Percentiles rank a stretch among this genome's conserved stretches.
phyloP scores from a whole-genome alignment of 2,797 vertebrate species.

The Otus scops region DNA sequence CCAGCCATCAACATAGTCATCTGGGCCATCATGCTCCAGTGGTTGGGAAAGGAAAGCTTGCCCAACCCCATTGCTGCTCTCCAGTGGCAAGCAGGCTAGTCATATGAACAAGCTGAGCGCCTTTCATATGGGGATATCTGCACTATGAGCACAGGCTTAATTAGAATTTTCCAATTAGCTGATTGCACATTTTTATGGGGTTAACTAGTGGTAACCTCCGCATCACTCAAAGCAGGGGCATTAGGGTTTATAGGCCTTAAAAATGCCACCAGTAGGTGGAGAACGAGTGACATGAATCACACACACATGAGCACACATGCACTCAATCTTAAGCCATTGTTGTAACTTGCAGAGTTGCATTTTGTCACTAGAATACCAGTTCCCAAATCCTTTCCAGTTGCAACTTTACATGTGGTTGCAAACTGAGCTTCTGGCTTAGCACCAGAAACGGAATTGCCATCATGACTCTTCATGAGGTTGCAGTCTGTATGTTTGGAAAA shows the following conservation, averaged over 20 bases:
- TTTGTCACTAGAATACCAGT: neutral
- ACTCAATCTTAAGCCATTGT: neutral
- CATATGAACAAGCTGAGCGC: neutral
- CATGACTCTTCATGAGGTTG: neutral
- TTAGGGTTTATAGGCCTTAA: neutral
- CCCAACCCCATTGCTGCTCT: neutral
- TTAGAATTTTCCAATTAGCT: constrained; percentile 28
- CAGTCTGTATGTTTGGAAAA: neutral
- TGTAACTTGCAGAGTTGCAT: neutral
- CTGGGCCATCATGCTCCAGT: neutral
- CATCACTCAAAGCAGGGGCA: neutral
- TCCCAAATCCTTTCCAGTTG: neutral
- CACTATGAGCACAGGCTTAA: neutral
- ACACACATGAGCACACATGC: neutral
- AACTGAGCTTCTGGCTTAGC: neutral
- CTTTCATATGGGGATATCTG: neutral
- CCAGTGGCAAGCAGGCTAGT: neutral
- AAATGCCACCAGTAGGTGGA: constrained; percentile 38
- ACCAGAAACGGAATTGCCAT: neutral
- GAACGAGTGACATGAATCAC: constrained; percentile 20
- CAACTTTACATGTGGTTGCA: neutral
- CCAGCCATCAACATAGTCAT: neutral
- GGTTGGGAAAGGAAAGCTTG: neutral
- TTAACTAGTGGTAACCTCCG: neutral
- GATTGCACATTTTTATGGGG: neutral